Base-by-base conservation (phyloP, 2,888 invertebrate species). In the Eustalomyia histrio region DNA sequence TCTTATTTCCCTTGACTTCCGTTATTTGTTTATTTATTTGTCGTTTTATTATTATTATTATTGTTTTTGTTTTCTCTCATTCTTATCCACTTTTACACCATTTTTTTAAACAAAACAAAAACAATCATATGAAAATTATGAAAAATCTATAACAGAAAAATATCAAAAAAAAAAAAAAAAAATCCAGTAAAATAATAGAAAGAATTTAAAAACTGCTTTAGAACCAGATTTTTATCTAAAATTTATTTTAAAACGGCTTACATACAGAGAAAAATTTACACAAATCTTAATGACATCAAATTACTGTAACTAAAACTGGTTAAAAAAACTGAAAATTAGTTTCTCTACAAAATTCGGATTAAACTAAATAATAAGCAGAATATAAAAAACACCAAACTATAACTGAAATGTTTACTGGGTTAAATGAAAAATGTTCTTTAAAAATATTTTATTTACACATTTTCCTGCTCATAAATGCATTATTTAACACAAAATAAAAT, bases 1-100 rank as follows among this genome's bases (percentile, higher is more conserved):
- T 83, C 83, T 86, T 85, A 84, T 87, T 87, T 87, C 85, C 84
- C 83, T 83, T 83, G 82, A 86, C 85, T 85, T 87, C 85, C 86
- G 80, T 83, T 79, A 67, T 76, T 76, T 79, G 67, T 76, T 76
- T 79, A 80, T 74, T 80, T 85, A 81, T 79, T 85, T 83, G 83
- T 83, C 83, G 71, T 63, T 74, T n/a, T 50, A 24, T 68, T 74
- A 57, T 53, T 60, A 60, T 67, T 73, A 55, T 74, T 68, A 50
- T 61, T 43, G 53, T 65, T 80, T 74, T 50, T n/a, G 29, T 60
- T 61, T 79, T 76, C 68, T 35, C 72, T 29, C 57, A 21, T 53
- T 55, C 72, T 18, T 14, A 4, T 29, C 29, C 50, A 55, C 18
- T 2, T 29, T 57, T 24, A 33, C 16, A 29, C 60, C 21, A 16